Evolutionary conservation across 2,888 invertebrate species (phyloP).

Genomic region (Elaeidobius kamerunicus): DNA sequence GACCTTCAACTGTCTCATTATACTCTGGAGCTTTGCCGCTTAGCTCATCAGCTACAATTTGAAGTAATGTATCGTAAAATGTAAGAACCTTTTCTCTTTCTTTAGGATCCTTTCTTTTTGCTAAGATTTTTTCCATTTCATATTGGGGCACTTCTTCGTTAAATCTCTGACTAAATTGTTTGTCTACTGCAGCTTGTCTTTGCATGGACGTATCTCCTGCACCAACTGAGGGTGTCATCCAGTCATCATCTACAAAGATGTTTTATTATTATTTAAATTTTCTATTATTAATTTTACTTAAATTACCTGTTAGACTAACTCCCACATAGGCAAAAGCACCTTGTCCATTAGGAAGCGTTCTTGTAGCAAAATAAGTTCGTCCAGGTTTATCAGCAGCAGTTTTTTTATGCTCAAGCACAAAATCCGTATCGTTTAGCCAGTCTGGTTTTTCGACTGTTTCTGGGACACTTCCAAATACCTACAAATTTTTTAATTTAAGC

Average conservation of each 20-base stretch:
- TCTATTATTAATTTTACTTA: too few species aligned
- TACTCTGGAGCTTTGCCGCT: constrained; percentile 40
- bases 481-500: too few species aligned
- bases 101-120: constrained; percentile 44
- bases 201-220: constrained; percentile 26
- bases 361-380: constrained; percentile 51
- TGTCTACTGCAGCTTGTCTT: constrained; percentile 35
- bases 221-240: constrained; percentile 23
- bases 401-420: constrained; percentile 29
- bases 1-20: constrained; percentile 45
- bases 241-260: constrained; percentile 23
- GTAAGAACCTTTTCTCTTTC: constrained; percentile 47
- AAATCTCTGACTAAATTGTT: constrained; percentile 40
- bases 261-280: too few species aligned
- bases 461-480: constrained; percentile 25
- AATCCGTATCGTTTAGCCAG: constrained; percentile 44
- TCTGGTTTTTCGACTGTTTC: constrained; percentile 34
- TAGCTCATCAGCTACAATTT: constrained; percentile 50
- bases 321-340: constrained; percentile 52
- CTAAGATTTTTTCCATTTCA: constrained; percentile 48
- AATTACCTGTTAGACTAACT: constrained; percentile 45
- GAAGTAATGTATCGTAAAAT: constrained; percentile 48
- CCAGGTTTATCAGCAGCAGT: constrained; percentile 40
- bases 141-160: constrained; percentile 41
- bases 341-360: constrained; percentile 48